Percentiles rank a stretch among this genome's conserved stretches.
Conservation (phyloP, 2,797 vertebrate species). For the Varecia variegata region DNA sequence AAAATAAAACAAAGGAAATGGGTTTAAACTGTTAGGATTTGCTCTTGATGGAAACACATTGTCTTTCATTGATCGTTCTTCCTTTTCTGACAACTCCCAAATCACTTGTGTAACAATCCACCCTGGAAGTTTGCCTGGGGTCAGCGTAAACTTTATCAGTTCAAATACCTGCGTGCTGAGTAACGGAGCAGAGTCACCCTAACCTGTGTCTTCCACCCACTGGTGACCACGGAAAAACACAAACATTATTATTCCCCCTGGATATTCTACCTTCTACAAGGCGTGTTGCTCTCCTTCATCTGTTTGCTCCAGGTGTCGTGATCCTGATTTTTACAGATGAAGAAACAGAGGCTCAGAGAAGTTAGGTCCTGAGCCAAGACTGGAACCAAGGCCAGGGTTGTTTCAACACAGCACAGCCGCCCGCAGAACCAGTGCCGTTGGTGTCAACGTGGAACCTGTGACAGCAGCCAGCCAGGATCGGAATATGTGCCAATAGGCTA, state of each 20-base stretch:
- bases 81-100: background rate
- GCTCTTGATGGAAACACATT: background rate
- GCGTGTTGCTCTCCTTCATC: accelerated
- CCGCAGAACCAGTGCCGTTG: accelerated
- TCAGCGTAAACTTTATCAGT: background rate
- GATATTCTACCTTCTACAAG: no score
- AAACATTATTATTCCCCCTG: accelerated
- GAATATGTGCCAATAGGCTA: accelerated
- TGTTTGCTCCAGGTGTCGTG: accelerated
- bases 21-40: background rate
- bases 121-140: background rate
- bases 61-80: background rate
- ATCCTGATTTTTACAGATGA: background rate
- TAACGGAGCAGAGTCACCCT: accelerated
- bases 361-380: background rate
- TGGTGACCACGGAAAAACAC: no score
- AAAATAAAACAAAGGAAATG: background rate
- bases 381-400: no score
- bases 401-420: background rate
- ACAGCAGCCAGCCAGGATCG: no score
- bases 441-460: background rate
- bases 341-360: background rate
- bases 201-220: background rate
- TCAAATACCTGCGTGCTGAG: background rate
- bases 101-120: background rate